A percentile compares a stretch with the other conserved stretches of the same genome.
phyloP scores from a whole-genome alignment of 1,140 invertebrate genomes.

The Leptestheria dahalacensis region DNA sequence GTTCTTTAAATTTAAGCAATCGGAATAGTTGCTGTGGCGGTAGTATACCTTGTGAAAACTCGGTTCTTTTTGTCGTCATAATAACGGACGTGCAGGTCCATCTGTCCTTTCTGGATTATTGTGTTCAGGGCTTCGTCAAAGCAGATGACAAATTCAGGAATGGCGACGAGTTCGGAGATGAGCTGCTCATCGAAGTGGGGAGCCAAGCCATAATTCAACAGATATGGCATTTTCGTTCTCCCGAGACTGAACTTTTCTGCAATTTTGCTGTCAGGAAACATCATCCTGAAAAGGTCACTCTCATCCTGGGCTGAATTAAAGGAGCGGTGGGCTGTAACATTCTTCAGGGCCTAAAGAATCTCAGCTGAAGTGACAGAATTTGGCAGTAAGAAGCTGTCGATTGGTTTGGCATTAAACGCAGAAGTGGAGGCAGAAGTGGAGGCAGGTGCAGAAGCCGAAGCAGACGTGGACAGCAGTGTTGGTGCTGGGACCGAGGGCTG shows the following conservation, averaged over 20 bases:
- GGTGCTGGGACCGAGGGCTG: not conserved
- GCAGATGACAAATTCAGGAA: slow-evolving; percentile 2
- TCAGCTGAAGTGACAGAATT: not conserved
- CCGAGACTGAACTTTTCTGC: not conserved
- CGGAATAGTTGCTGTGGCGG: too few species aligned
- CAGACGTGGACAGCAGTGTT: not conserved
- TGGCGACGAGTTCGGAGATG: not conserved
- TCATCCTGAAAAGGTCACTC: not conserved
- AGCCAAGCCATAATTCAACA: not conserved
- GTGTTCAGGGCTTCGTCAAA: slow-evolving; percentile 21
- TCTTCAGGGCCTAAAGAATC: not conserved
- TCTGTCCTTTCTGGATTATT: slow-evolving; percentile 18
- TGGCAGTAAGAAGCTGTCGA: not conserved
- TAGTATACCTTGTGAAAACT: slow-evolving; percentile 7
- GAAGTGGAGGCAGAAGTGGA: not conserved
- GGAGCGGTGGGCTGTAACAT: not conserved
- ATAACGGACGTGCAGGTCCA: slow-evolving; percentile 19
- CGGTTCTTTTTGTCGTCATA: slow-evolving; percentile 15
- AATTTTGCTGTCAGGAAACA: slow-evolving; percentile 5
- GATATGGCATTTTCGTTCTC: not conserved
- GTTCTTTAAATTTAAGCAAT: too few species aligned
- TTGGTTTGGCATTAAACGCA: not conserved
- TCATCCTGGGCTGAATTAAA: not conserved
- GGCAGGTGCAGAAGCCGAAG: not conserved
- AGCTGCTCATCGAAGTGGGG: not conserved